Conservation (phyloP, 2,888 invertebrate species). For the Platycnemis pennipes region DNA sequence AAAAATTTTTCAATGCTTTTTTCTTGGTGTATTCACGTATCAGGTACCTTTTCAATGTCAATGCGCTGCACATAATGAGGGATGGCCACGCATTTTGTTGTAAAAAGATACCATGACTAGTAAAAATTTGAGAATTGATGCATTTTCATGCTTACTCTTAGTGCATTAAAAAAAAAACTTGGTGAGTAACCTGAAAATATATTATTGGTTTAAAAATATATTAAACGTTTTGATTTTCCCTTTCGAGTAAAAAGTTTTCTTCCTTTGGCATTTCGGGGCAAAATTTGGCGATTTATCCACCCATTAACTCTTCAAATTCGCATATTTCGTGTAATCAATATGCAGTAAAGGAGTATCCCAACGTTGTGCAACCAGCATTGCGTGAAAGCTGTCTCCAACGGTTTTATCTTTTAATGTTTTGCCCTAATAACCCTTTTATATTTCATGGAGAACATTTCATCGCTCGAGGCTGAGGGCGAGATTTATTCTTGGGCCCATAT, state of each 20-base stretch:
- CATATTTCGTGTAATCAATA: not conserved
- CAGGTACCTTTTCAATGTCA: too few relatives aligned
- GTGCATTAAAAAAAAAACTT: too few relatives aligned
- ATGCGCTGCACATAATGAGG: too few relatives aligned
- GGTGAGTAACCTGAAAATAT: too few relatives aligned
- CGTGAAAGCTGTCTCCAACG: not conserved
- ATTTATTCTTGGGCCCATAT: not conserved
- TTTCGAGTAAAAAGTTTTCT: not conserved
- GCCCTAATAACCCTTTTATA: constrained; percentile 10
- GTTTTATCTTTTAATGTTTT: not conserved
- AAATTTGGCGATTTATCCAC: not conserved
- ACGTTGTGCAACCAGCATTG: not conserved
- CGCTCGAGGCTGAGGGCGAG: not conserved
- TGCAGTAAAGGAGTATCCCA: not conserved
- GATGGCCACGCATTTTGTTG: too few relatives aligned
- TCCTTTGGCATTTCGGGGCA: not conserved
- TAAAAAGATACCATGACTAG: too few relatives aligned
- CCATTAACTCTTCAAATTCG: not conserved
- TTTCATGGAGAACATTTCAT: not conserved
- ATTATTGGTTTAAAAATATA: too few relatives aligned
- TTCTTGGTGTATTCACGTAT: too few relatives aligned
- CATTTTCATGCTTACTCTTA: too few relatives aligned
- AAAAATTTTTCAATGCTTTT: too few relatives aligned
- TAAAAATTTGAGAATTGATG: too few relatives aligned
- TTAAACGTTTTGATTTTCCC: not conserved